phyloP scores from a whole-genome alignment of 2,888 invertebrate species.

The Congeria kusceri region DNA sequence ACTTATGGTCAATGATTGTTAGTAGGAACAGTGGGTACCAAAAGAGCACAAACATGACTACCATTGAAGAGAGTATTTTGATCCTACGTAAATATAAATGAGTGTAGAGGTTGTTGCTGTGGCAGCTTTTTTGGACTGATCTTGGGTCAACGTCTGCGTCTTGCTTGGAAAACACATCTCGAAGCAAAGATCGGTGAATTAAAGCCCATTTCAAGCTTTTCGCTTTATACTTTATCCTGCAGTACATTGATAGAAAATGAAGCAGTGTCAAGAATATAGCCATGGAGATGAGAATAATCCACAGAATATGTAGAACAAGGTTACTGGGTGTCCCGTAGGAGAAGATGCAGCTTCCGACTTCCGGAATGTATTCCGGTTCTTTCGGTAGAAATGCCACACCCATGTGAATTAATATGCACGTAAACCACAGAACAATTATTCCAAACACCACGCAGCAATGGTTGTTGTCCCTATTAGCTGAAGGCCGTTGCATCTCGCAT shows the following conservation, averaged over 20 bases:
- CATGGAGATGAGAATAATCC: slow-evolving; percentile 95
- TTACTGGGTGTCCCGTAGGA: slow-evolving; percentile 95
- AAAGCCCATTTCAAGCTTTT: slow-evolving; percentile 72
- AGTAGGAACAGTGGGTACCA: slow-evolving; percentile 96
- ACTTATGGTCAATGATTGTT: slow-evolving; percentile 87
- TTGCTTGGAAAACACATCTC: slow-evolving; percentile 46
- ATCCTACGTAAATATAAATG: slow-evolving; percentile 73
- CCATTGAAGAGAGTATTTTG: slow-evolving; percentile 76
- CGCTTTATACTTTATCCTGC: slow-evolving; percentile 84
- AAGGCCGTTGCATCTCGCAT: slow-evolving; percentile 77
- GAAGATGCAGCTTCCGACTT: slow-evolving; percentile 93
- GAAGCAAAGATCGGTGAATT: slow-evolving; percentile 72
- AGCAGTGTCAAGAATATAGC: slow-evolving; percentile 93
- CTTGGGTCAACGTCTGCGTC: slow-evolving; percentile 41
- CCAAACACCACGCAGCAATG: slow-evolving; percentile 93
- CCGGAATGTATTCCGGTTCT: slow-evolving; percentile 86
- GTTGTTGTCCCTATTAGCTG: slow-evolving; percentile 73
- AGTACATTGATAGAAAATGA: slow-evolving; percentile 92
- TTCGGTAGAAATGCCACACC: slow-evolving; percentile 87
- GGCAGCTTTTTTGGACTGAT: slow-evolving; percentile 34
- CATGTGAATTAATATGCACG: slow-evolving; percentile 94
- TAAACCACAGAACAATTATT: slow-evolving; percentile 97
- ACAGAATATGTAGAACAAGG: slow-evolving; percentile 95
- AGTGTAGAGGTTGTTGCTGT: slow-evolving; percentile 61
- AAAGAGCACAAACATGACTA: slow-evolving; percentile 90